Evolutionary conservation across 2,888 invertebrate genomes (phyloP), one percentile per base, ranked within the genome.

Genomic region (Polyploca ridens): DNA sequence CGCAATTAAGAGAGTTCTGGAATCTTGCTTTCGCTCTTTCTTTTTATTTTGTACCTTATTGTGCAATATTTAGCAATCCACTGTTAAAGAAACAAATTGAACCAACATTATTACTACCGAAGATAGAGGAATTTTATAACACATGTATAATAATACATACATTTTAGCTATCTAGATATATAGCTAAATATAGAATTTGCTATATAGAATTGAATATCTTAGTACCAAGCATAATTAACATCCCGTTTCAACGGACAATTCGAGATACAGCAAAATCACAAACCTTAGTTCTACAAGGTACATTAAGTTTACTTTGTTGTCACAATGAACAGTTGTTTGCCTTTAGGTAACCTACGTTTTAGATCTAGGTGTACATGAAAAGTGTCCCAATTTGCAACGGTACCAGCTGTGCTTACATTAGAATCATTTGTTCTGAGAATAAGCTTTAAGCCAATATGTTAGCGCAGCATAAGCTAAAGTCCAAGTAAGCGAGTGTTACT

Each of bases 381-480:
- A 7, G n/a, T 54, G 54, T 54, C 54, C 19, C 54, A 54, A 54
- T 54, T 54, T 54, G 54, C 19, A 54, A 49, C 49, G 54, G 19
- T 16, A 54, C 54, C 54, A 54, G 54, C 54, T 54, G 54, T 19
- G 4, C 19, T 54, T 54, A 54, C 19, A 19, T 54, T 54, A 19
- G 7, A 16, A 54, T 54, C 54, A 54, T 54, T 54, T 54, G 54
- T 54, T 54, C 54, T 19, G 8, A 19, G 10, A 41, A 13, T 41
- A 41, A 41, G 41, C 38, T n/a, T 49, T 49, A 16, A 49, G 6
- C 49, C n/a, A 16, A 49, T n/a, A 46, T n/a, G 7, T 49, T 49
- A 3, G 49, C 49, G 16, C 54, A 3, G 54, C 16, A 2, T 54
- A 6, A 54, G 49, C 16, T 49, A 16, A 16, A 49, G 44, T 41